These are phyloP conservation scores for Acrobasis repandana DNA, from an alignment of 2,888 invertebrate species.

Conservation along the genomic window DNA sequence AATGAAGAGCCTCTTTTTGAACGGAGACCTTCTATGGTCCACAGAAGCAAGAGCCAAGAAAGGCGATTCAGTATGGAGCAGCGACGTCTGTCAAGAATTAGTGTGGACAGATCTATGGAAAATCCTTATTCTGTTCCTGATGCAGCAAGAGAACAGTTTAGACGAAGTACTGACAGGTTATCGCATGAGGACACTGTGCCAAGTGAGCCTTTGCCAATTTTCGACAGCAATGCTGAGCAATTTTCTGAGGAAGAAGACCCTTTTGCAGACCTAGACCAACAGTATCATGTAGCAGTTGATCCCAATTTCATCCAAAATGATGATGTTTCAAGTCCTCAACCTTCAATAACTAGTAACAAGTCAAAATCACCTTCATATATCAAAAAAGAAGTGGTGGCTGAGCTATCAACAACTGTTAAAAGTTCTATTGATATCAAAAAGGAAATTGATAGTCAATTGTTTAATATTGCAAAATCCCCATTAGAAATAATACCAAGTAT, in stretches of 20 bases:
- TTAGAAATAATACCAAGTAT: slow-evolving; percentile 36
- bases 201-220: slow-evolving; percentile 49
- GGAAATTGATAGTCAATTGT: slow-evolving; percentile 47
- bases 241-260: slow-evolving; percentile 69
- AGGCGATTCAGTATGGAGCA: slow-evolving; percentile 38
- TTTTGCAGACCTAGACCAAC: slow-evolving; percentile 73
- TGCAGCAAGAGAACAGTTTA: slow-evolving; percentile 33
- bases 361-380: slow-evolving; percentile 34
- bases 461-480: slow-evolving; percentile 44
- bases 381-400: slow-evolving; percentile 26
- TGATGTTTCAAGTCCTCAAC: slow-evolving; percentile 40
- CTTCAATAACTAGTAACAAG: slow-evolving; percentile 25
- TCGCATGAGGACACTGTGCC: slow-evolving; percentile 36
- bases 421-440: slow-evolving; percentile 34
- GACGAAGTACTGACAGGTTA: slow-evolving; percentile 44
- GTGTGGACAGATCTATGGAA: slow-evolving; percentile 30
- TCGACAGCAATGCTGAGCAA: slow-evolving; percentile 56
- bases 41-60: slow-evolving; percentile 37
- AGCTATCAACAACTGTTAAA: slow-evolving; percentile 26
- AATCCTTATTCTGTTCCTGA: slow-evolving; percentile 5
- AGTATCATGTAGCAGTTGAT: slow-evolving; percentile 78
- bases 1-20: slow-evolving; percentile 50
- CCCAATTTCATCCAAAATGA: slow-evolving; percentile 66
- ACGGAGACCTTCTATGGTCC: slow-evolving; percentile 43
- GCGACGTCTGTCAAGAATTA: slow-evolving; percentile 29